Percentiles rank a stretch among this genome's conserved stretches.
Evolutionary conservation across 2,888 invertebrate species (phyloP).

Genomic region (Podabrus alpinus): DNA sequence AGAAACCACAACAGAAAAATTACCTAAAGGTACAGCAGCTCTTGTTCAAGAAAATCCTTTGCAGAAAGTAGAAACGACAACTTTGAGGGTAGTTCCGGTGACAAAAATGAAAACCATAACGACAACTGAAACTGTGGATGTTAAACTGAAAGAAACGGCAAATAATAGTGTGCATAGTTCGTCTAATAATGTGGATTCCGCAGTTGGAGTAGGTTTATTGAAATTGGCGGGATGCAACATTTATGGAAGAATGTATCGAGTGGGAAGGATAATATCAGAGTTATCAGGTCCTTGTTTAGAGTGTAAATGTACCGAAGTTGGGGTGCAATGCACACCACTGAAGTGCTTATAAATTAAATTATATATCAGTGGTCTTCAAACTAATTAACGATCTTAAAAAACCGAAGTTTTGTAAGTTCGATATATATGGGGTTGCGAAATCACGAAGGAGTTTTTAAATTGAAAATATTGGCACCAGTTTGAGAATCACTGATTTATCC

Average conservation of each 20-base stretch:
- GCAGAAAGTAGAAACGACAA: constrained; percentile 12
- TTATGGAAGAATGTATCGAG: constrained; percentile 85
- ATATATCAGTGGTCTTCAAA: neutral
- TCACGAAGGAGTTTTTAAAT: neutral
- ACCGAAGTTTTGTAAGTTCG: neutral
- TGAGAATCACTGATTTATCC: neutral
- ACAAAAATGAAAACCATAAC: constrained; percentile 9
- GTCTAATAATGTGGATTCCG: constrained; percentile 27
- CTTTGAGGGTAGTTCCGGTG: neutral
- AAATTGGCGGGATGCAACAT: constrained; percentile 89
- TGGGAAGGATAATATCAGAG: constrained; percentile 81
- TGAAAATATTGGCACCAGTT: neutral
- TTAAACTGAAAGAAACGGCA: neutral
- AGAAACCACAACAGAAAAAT: constrained; percentile 20
- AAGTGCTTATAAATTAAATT: constrained; percentile 57
- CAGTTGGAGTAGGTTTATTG: constrained; percentile 61
- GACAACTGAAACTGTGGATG: constrained; percentile 6
- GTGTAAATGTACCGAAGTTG: constrained; percentile 84
- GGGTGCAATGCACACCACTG: constrained; percentile 78
- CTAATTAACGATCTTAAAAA: neutral
- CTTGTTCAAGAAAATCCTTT: neutral
- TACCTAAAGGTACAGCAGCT: neutral
- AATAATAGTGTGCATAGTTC: neutral
- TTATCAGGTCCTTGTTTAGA: constrained; percentile 80
- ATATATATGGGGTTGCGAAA: neutral